Percentiles rank a stretch among this genome's conserved stretches.
Conservation (phyloP, 2,797 vertebrate species). For the Anguilla pacifica region DNA sequence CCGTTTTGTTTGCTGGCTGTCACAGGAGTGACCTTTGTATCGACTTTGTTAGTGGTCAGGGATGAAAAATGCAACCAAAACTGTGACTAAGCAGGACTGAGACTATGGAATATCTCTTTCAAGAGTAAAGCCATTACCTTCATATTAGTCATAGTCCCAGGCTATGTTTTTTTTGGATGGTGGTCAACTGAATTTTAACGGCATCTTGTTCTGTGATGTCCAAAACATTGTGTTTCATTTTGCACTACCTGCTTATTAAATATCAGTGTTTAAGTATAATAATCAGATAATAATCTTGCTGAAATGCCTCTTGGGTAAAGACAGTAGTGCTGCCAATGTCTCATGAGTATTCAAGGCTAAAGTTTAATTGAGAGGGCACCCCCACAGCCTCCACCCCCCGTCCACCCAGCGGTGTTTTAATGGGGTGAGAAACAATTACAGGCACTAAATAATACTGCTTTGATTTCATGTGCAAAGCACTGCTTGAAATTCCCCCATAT, state of each 20-base stretch:
- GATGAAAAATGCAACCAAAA: neutral
- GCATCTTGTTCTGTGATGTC: neutral
- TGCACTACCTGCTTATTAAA: neutral
- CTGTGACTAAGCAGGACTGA: neutral
- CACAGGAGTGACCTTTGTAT: neutral
- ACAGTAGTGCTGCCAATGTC: neutral
- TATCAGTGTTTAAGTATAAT: neutral
- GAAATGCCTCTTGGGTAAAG: neutral
- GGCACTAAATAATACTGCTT: neutral
- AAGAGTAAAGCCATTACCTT: neutral
- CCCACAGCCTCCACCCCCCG: too few relatives aligned
- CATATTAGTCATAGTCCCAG: conserved; percentile 12
- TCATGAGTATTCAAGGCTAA: neutral
- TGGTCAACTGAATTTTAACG: neutral
- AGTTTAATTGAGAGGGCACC: neutral
- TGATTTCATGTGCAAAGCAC: neutral
- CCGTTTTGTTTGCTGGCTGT: neutral
- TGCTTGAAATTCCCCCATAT: neutral
- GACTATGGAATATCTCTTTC: neutral
- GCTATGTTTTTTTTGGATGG: neutral
- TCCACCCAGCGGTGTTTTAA: too few relatives aligned
- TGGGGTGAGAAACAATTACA: neutral
- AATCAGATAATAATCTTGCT: neutral
- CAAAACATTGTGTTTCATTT: neutral
- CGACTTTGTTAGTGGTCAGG: neutral